These are phyloP conservation scores for Scaptomyza graminum DNA, from an alignment of 1,140 invertebrate species.

Conservation along the genomic window DNA sequence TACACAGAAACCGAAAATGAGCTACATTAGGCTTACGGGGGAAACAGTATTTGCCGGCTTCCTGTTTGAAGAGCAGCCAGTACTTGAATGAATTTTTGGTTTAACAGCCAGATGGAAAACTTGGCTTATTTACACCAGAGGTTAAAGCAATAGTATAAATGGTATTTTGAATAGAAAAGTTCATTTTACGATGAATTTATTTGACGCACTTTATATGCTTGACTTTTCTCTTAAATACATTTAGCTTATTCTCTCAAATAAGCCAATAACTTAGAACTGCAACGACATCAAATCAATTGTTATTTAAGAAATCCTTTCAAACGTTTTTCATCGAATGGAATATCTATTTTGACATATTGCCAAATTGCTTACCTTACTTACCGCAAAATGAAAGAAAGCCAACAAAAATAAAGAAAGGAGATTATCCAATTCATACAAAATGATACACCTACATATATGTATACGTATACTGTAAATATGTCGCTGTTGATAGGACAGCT, in stretches of 20 bases:
- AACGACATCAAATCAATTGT: slow-evolving; percentile 2
- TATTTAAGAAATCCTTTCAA: background rate
- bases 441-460: background rate
- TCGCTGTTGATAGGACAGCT: slow-evolving; percentile 16
- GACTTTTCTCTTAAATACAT: background rate
- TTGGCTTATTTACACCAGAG: slow-evolving; percentile 6
- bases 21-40: slow-evolving; percentile 28
- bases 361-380: slow-evolving; percentile 15
- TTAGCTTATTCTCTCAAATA: background rate
- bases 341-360: slow-evolving; percentile 23
- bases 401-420: slow-evolving; percentile 8
- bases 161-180: too few species aligned
- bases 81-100: slow-evolving; percentile 9
- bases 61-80: background rate
- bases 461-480: background rate
- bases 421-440: slow-evolving; percentile 25
- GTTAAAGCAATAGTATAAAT: slow-evolving; percentile 8
- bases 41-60: background rate
- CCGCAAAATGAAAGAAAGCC: background rate
- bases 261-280: background rate
- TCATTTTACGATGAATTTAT: too few species aligned
- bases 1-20: slow-evolving; percentile 32
- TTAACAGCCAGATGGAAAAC: background rate
- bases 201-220: too few species aligned
- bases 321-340: slow-evolving; percentile 11